Percentiles rank a stretch among this genome's conserved stretches.
Conservation (phyloP, 2,113 vertebrate species). For the Pygathrix nemaeus region DNA sequence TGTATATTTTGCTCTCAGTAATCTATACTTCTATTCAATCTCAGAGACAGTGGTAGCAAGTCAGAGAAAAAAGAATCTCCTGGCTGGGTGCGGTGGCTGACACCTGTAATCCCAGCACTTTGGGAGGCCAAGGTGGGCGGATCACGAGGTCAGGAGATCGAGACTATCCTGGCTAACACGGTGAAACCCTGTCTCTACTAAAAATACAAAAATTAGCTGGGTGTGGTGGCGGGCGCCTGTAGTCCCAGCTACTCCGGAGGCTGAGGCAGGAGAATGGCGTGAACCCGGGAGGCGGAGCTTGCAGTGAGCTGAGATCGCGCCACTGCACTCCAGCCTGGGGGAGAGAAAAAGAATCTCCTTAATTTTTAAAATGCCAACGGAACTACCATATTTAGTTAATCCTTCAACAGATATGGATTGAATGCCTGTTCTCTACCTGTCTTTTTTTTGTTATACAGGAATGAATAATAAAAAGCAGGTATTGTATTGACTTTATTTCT, state of each 20-base stretch:
- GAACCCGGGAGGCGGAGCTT: too few relatives aligned
- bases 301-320: too few relatives aligned
- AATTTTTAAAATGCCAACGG: not conserved
- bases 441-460: not conserved
- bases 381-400: not conserved
- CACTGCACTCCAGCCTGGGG: too few relatives aligned
- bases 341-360: not conserved
- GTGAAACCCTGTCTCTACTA: too few relatives aligned
- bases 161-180: too few relatives aligned
- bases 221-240: too few relatives aligned
- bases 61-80: not conserved
- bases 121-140: too few relatives aligned
- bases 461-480: not conserved
- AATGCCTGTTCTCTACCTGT: not conserved
- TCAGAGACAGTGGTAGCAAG: not conserved
- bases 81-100: rapidly evolving
- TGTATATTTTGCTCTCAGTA: not conserved
- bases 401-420: not conserved
- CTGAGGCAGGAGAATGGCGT: too few relatives aligned
- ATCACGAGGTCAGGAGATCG: too few relatives aligned
- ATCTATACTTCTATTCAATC: not conserved
- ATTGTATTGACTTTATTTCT: not conserved
- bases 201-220: too few relatives aligned
- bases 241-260: too few relatives aligned
- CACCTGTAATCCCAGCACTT: too few relatives aligned